These are phyloP conservation scores for Dolichotis patagonum DNA, from an alignment of 2,113 vertebrate genomes.

Conservation along the genomic window DNA sequence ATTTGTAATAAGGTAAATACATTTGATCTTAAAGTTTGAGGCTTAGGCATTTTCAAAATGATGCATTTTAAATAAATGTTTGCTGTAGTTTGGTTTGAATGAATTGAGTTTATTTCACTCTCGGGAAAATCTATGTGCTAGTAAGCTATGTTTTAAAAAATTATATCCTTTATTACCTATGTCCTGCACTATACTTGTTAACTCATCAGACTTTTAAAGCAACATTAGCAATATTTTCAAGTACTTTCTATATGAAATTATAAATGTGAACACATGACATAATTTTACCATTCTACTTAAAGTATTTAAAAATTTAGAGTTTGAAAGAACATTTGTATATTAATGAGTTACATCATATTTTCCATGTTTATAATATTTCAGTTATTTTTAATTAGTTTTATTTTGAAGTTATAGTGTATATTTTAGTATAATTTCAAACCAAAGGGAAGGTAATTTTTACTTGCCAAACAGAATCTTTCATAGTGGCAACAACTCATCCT, in stretches of 20 bases:
- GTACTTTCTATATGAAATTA: background rate
- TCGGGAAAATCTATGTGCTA: background rate
- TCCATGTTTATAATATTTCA: background rate
- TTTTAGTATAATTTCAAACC: background rate
- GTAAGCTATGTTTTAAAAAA: background rate
- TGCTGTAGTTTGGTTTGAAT: background rate
- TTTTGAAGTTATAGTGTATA: background rate
- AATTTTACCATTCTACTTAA: background rate
- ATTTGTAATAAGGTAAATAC: background rate
- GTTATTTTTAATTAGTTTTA: slow-evolving; percentile 51
- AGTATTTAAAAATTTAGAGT: background rate
- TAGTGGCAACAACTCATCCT: background rate
- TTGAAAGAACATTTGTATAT: background rate
- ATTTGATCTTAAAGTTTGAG: background rate
- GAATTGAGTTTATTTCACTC: background rate
- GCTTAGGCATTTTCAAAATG: background rate
- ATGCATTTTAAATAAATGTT: background rate
- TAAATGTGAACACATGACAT: background rate
- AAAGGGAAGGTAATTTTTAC: background rate
- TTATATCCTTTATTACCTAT: background rate
- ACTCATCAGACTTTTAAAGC: background rate
- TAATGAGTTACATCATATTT: background rate
- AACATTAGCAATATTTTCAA: background rate
- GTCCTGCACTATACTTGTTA: background rate
- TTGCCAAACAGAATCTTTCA: background rate